These are phyloP conservation scores for Macropodus opercularis DNA, from an alignment of 2,797 vertebrate genomes.

Conservation along the genomic window DNA sequence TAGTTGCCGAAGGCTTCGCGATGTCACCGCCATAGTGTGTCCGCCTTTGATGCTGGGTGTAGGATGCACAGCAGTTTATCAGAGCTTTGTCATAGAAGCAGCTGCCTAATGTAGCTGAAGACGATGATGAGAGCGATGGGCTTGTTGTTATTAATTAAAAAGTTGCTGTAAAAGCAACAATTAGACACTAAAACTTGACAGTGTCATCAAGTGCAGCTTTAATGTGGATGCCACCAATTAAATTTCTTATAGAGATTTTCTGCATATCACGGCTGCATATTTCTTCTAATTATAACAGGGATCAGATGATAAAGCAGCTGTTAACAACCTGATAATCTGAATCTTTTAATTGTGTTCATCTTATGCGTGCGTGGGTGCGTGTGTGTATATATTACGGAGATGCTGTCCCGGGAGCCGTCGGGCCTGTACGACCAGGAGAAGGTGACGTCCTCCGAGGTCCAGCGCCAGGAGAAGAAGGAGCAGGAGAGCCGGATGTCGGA, in stretches of 20 bases:
- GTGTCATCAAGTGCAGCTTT: conserved; percentile 16
- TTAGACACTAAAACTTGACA: neutral
- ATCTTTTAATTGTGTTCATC: neutral
- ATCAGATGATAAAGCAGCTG: neutral
- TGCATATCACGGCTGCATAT: neutral
- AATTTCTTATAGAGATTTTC: neutral
- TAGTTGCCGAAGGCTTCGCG: conserved; percentile 18
- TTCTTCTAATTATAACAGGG: neutral
- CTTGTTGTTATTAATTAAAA: too few relatives aligned
- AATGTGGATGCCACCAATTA: neutral
- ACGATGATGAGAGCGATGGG: neutral
- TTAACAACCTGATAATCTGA: neutral
- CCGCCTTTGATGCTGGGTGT: neutral
- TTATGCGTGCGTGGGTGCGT: conserved; percentile 20
- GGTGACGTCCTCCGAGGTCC: conserved; percentile 83
- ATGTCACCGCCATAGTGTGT: neutral
- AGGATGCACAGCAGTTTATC: neutral
- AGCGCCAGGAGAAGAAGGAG: conserved; percentile 86
- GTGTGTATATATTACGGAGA: conserved; percentile 70
- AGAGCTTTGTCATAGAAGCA: conserved; percentile 15
- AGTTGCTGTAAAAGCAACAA: neutral
- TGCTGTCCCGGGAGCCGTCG: conserved; percentile 78
- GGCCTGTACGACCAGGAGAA: conserved; percentile 84
- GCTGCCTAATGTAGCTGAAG: conserved; percentile 10
- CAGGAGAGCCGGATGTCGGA: conserved; percentile 83